Evolutionary conservation across 1,140 invertebrate species (phyloP).

Genomic region (Zaprionus tsacasi): DNA sequence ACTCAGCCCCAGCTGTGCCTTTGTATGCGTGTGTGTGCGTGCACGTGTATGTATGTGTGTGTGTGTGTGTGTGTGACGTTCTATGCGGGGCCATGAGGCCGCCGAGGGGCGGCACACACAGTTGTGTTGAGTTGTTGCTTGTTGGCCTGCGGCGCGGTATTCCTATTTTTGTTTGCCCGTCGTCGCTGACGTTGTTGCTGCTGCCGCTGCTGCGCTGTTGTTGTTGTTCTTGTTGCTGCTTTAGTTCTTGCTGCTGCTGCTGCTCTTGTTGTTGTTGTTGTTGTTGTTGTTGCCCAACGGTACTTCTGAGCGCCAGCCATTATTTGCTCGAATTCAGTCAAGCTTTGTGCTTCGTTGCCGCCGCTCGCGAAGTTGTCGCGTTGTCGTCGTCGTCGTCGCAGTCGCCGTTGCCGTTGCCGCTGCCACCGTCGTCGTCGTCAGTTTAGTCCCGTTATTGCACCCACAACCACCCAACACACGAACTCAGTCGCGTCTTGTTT

Average conservation of each 20-base stretch:
- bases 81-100: constrained; percentile 44
- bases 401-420: not conserved
- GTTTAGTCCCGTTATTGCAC: constrained; percentile 48
- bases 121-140: constrained; percentile 43
- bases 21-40: constrained; percentile 14
- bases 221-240: constrained; percentile 26
- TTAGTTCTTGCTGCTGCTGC: constrained; percentile 22
- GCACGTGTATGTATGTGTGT: constrained; percentile 26
- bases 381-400: constrained; percentile 35
- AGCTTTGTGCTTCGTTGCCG: constrained; percentile 78
- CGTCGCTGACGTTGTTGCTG: constrained; percentile 29
- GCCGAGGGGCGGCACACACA: constrained; percentile 33
- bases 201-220: constrained; percentile 27
- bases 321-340: constrained; percentile 77
- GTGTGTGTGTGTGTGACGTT: constrained; percentile 30
- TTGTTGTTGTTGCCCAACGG: constrained; percentile 67
- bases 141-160: constrained; percentile 60
- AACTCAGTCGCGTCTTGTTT: not conserved
- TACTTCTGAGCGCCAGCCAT: constrained; percentile 73
- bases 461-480: constrained; percentile 17
- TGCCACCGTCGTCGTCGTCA: constrained; percentile 17
- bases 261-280: constrained; percentile 37
- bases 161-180: constrained; percentile 75
- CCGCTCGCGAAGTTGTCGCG: constrained; percentile 74
- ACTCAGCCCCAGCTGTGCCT: constrained; percentile 52